phyloP scores from a whole-genome alignment of 1,140 invertebrate genomes.

The Drosophila jambulina region DNA sequence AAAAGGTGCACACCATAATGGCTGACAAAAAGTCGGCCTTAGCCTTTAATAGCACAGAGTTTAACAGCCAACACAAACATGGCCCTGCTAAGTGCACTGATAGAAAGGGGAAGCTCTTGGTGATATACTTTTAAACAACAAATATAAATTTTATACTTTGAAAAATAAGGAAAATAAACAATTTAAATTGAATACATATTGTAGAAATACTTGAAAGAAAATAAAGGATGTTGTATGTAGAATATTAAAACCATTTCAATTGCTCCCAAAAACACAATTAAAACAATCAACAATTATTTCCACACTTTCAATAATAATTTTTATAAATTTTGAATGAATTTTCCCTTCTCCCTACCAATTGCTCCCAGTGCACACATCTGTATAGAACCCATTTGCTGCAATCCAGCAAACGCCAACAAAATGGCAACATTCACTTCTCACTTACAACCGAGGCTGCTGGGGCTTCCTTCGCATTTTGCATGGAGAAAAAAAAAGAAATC shows the following conservation, averaged over 20 bases:
- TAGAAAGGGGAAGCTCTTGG: neutral
- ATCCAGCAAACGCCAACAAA: constrained; percentile 58
- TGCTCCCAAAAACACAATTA: neutral
- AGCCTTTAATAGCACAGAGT: constrained; percentile 81
- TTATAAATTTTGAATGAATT: neutral
- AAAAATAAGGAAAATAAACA: too few species aligned
- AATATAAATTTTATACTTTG: neutral
- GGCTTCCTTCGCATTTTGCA: constrained; percentile 66
- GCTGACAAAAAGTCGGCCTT: constrained; percentile 83
- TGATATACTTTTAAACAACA: neutral
- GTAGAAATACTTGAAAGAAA: neutral
- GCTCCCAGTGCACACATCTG: constrained; percentile 19
- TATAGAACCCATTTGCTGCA: constrained; percentile 44
- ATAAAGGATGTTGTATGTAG: too few species aligned
- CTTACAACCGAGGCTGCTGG: constrained; percentile 43
- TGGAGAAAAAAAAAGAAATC: constrained; percentile 12
- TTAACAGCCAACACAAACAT: constrained; percentile 81
- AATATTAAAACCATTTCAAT: neutral
- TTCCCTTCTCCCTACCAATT: neutral
- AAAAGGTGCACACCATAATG: constrained; percentile 81
- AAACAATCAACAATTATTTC: too few species aligned
- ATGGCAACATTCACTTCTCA: constrained; percentile 76
- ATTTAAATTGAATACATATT: too few species aligned
- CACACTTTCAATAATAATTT: neutral
- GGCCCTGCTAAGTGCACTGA: constrained; percentile 32